These are phyloP conservation scores for Pemphigus obesinymphae DNA, from an alignment of 1,140 invertebrate genomes.

Conservation along the genomic window DNA sequence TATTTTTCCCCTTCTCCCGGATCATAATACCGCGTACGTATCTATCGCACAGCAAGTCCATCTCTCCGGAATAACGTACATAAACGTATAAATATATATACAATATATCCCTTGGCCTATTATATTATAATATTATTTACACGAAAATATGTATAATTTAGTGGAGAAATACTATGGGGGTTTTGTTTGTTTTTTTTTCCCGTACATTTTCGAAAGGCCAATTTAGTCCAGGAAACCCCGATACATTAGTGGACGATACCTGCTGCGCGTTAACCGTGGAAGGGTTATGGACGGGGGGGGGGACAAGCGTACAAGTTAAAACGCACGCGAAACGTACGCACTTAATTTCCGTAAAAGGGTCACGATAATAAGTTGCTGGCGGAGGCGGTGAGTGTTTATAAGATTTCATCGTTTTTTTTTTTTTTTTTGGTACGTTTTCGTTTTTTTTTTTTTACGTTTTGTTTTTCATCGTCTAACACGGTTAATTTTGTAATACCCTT, in stretches of 20 bases:
- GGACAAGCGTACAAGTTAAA: not conserved
- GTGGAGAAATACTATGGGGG: not conserved
- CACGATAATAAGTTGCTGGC: constrained; percentile 12
- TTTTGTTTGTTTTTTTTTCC: not conserved
- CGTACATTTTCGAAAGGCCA: not conserved
- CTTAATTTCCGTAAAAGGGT: constrained; percentile 36
- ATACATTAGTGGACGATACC: constrained; percentile 26
- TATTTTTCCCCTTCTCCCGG: too few relatives aligned
- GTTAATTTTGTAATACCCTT: constrained; percentile 26
- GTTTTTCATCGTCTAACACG: not conserved
- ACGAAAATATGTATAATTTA: too few relatives aligned
- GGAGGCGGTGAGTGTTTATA: not conserved
- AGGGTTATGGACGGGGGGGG: not conserved
- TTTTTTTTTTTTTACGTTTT: not conserved
- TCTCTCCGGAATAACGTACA: not conserved
- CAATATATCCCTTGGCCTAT: too few relatives aligned
- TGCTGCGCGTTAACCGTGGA: not conserved
- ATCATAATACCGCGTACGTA: too few relatives aligned
- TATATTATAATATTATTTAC: too few relatives aligned
- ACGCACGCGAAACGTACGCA: constrained; percentile 15
- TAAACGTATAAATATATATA: not conserved
- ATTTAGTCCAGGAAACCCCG: constrained; percentile 23
- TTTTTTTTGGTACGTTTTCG: not conserved
- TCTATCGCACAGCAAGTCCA: too few relatives aligned
- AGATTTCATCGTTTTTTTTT: constrained; percentile 14